Evolutionary conservation across 2,797 vertebrate genomes (phyloP).

Genomic region (Acanthurus lineatus): DNA sequence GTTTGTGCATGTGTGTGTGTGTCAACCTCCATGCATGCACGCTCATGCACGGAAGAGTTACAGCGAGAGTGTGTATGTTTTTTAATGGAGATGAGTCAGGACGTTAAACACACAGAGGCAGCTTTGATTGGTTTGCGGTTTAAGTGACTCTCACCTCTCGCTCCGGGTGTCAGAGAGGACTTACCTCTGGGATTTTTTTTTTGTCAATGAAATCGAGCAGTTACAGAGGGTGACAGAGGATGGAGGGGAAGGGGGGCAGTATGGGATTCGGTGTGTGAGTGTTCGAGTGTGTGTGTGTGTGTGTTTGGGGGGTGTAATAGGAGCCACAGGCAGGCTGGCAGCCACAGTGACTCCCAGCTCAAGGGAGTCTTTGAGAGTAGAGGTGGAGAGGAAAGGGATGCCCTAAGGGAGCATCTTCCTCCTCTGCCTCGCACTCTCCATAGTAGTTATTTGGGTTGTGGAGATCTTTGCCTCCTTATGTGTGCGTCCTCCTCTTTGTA

Average conservation of each 20-base stretch:
- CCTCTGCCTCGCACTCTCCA: conserved; percentile 42
- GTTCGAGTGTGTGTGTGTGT: conserved; percentile 38
- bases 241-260: not conserved
- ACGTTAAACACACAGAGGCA: conserved; percentile 85
- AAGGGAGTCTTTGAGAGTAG: conserved; percentile 70
- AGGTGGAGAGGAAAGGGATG: conserved; percentile 77
- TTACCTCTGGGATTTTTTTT: conserved; percentile 88
- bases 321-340: conserved; percentile 71
- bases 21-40: conserved; percentile 29
- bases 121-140: conserved; percentile 89
- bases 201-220: conserved; percentile 65
- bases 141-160: conserved; percentile 84
- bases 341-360: conserved; percentile 64
- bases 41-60: conserved; percentile 55
- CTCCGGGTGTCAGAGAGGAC: conserved; percentile 87
- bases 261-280: conserved; percentile 43
- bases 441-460: conserved; percentile 40
- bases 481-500: conserved; percentile 20
- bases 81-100: conserved; percentile 63
- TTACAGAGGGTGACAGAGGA: conserved; percentile 51
- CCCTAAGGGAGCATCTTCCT: conserved; percentile 71
- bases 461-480: conserved; percentile 31
- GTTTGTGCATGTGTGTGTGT: conserved; percentile 32
- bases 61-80: conserved; percentile 33
- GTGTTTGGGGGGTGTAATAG: conserved; percentile 40